Conservation (phyloP, 2,888 invertebrate species). For the Cephus spinipes region DNA sequence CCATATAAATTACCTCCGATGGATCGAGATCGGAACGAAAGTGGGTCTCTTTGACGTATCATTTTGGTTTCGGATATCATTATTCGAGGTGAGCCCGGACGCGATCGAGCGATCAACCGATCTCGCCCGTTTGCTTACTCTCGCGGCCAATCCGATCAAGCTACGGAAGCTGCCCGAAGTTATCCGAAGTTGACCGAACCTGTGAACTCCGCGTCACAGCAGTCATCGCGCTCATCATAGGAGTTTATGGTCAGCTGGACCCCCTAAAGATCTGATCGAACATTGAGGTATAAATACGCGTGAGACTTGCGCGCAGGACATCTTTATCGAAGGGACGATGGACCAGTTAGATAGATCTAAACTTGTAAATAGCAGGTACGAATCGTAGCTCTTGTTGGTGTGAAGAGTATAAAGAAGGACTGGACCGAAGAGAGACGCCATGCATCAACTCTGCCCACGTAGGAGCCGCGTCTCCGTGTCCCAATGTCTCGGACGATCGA, state of each 20-base stretch:
- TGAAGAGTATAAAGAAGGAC: background rate
- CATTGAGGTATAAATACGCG: background rate
- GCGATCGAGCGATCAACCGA: background rate
- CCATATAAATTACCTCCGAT: conserved; percentile 22
- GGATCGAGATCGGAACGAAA: conserved; percentile 22
- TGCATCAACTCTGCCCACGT: background rate
- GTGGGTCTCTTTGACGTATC: conserved; percentile 18
- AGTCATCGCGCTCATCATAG: no score
- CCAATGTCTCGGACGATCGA: background rate
- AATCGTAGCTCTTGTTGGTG: conserved; percentile 10
- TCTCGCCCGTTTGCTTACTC: no score
- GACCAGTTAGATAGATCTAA: conserved; percentile 23
- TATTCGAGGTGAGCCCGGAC: background rate
- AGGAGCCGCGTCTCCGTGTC: background rate
- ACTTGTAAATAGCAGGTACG: conserved; percentile 23
- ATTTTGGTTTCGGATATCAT: conserved; percentile 23
- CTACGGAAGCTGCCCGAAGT: no score
- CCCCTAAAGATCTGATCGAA: no score
- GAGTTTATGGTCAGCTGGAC: no score
- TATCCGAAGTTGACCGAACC: no score
- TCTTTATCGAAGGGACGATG: conserved; percentile 40
- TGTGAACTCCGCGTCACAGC: no score
- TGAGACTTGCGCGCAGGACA: conserved; percentile 28
- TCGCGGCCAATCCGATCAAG: no score
- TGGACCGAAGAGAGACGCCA: background rate